These are phyloP conservation scores for Catharus minimus DNA, from an alignment of 2,113 vertebrate genomes.

Conservation along the genomic window DNA sequence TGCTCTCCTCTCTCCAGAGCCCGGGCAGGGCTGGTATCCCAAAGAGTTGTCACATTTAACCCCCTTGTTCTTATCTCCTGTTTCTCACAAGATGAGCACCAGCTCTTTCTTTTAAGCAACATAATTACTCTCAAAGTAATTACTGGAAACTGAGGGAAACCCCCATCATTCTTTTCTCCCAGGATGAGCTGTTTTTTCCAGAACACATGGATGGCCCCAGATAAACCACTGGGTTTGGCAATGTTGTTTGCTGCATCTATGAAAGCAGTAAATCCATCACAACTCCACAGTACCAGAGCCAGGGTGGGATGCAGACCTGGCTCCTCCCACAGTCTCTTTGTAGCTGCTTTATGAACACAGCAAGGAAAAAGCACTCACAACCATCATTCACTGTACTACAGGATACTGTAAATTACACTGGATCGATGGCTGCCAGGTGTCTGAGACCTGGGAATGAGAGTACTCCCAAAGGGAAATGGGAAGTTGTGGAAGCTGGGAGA, in stretches of 20 bases:
- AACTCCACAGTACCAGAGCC: neutral
- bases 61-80: neutral
- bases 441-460: neutral
- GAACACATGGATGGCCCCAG: neutral
- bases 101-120: neutral
- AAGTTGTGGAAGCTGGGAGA: neutral
- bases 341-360: neutral
- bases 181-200: neutral
- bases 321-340: neutral
- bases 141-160: neutral
- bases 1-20: neutral
- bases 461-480: neutral
- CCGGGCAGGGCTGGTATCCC: neutral
- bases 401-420: neutral
- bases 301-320: neutral
- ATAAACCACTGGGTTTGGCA: conserved; percentile 2
- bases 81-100: neutral
- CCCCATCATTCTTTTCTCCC: neutral
- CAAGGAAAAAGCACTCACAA: neutral
- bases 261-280: neutral
- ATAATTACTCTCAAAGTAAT: neutral
- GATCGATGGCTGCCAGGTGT: neutral
- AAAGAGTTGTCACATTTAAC: neutral
- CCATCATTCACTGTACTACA: neutral
- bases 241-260: neutral